phyloP scores from a whole-genome alignment of 2,113 vertebrate species.

The Numida meleagris region DNA sequence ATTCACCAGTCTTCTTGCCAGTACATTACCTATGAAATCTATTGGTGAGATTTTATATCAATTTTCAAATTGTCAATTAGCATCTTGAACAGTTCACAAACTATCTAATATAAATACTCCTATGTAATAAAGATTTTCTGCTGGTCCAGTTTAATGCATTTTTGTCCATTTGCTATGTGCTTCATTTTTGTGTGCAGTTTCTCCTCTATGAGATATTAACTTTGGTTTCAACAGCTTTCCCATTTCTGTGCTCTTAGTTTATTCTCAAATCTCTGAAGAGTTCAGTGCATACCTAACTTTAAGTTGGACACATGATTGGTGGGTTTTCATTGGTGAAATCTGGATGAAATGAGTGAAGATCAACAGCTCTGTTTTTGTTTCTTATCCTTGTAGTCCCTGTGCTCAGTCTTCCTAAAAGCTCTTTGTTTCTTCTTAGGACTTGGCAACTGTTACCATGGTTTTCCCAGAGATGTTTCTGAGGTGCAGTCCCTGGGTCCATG shows the following conservation, averaged over 20 bases:
- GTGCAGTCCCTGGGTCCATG: background rate
- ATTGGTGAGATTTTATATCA: background rate
- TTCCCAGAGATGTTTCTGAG: conserved; percentile 15
- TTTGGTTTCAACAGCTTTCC: background rate
- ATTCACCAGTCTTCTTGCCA: background rate
- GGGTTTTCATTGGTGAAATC: background rate
- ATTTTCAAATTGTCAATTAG: background rate
- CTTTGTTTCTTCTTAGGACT: conserved; percentile 1
- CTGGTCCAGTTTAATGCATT: background rate
- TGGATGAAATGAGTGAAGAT: background rate
- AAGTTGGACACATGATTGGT: background rate
- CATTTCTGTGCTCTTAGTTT: background rate
- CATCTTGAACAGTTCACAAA: background rate
- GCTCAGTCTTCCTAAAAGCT: background rate
- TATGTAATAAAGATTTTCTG: background rate
- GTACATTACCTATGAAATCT: background rate
- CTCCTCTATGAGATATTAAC: background rate
- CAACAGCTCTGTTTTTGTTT: background rate
- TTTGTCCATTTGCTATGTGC: background rate
- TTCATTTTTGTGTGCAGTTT: background rate
- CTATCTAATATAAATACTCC: background rate
- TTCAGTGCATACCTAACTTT: background rate
- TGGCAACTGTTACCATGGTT: conserved; percentile 46
- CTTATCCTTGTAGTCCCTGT: background rate
- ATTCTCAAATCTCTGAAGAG: background rate